These are phyloP conservation scores for Charaxes varanes DNA, from an alignment of 1,140 invertebrate species.

Conservation along the genomic window DNA sequence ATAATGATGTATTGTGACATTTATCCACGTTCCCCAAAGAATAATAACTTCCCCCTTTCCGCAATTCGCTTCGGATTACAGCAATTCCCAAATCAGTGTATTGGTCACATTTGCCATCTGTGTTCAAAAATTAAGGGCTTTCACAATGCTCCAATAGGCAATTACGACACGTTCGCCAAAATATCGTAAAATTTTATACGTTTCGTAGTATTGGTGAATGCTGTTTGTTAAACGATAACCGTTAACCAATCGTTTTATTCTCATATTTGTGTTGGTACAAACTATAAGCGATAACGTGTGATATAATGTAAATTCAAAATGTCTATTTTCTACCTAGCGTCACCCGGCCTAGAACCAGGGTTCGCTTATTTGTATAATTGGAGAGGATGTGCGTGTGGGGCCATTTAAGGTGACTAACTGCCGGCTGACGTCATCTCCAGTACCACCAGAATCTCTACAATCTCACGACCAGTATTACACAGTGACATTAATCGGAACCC, in stretches of 20 bases:
- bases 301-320: too few relatives aligned
- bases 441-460: too few relatives aligned
- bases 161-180: conserved; percentile 21
- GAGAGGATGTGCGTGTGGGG: too few relatives aligned
- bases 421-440: too few relatives aligned
- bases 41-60: conserved; percentile 1
- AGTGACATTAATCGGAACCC: too few relatives aligned
- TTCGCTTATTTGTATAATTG: too few relatives aligned
- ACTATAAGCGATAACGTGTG: conserved; percentile 6
- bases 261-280: conserved; percentile 17
- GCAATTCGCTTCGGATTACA: conserved; percentile 11
- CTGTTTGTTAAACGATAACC: conserved; percentile 31
- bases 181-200: conserved; percentile 34
- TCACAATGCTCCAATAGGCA: conserved; percentile 5
- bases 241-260: conserved; percentile 20
- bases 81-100: conserved; percentile 7
- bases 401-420: too few relatives aligned
- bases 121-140: conserved; percentile 2
- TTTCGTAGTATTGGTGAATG: conserved; percentile 43
- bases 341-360: too few relatives aligned
- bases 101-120: conserved; percentile 15
- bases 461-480: too few relatives aligned
- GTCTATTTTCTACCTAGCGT: too few relatives aligned
- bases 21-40: not conserved
- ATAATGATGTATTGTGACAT: conserved; percentile 1